A percentile compares a stretch with the other conserved stretches of the same genome.
These are phyloP conservation scores for Melinaea marsaeus DNA, from an alignment of 2,888 invertebrate species.

Conservation along the genomic window DNA sequence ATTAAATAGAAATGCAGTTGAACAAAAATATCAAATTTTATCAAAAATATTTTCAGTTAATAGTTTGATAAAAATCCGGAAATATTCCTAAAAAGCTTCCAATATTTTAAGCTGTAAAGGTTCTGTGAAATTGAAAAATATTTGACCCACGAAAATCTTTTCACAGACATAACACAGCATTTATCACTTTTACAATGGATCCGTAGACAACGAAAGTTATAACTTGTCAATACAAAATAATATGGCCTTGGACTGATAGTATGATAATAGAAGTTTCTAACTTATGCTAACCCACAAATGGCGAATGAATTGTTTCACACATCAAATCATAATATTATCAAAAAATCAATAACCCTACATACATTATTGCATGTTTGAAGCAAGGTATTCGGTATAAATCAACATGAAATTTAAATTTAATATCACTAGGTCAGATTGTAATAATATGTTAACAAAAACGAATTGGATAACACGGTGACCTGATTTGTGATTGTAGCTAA, in stretches of 20 bases:
- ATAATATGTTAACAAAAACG: background rate
- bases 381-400: too few relatives aligned
- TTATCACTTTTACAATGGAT: conserved; percentile 57
- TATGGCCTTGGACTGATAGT: conserved; percentile 42
- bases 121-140: conserved; percentile 59
- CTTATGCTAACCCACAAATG: background rate
- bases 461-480: conserved; percentile 1
- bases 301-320: background rate
- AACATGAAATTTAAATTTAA: too few relatives aligned
- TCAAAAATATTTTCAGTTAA: too few relatives aligned
- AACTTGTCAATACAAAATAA: conserved; percentile 59
- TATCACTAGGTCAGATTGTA: too few relatives aligned
- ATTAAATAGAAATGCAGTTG: too few relatives aligned
- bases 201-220: conserved; percentile 54
- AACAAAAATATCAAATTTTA: too few relatives aligned
- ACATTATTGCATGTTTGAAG: too few relatives aligned
- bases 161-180: conserved; percentile 54
- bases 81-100: background rate
- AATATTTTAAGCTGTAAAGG: background rate
- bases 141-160: conserved; percentile 59
- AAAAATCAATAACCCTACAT: too few relatives aligned
- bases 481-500: background rate
- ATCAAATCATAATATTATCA: too few relatives aligned
- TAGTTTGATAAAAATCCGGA: too few relatives aligned
- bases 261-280: background rate